Base-by-base conservation (phyloP, 2,797 vertebrate genomes). In the Astyanax mexicanus region DNA sequence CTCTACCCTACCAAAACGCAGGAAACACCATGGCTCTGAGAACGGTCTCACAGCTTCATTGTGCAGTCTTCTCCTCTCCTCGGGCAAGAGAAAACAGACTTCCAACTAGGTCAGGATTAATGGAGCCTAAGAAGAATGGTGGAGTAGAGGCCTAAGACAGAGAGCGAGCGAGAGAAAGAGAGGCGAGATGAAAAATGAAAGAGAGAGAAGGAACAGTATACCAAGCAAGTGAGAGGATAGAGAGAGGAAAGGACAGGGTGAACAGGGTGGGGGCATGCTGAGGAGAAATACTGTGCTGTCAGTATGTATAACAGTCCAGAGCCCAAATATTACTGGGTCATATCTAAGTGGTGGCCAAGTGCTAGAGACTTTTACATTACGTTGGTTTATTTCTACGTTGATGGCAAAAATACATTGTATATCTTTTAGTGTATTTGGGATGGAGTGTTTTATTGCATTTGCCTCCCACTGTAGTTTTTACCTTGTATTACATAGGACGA, bases 91-190 rank as follows among this genome's bases (percentile, higher is more conserved):
- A 78, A 84, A 79, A 81, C 82, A 75, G 38, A 74, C 72, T 52
- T 83, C 81, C 82, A 89, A 85, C 79, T 89, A 84, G 88, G 88
- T 89, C 88, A 88, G 32, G 19, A 79, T 82, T 79, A 86, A 80
- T 84, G 80, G 79, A 78, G 76, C 74, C 69, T 83, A 72, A 83
- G 82, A 78, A 58, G 72, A 80, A 75, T 74, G 67, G 57, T 60
- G 75, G 52, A 51, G 25, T 21, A 72, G 42, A 62, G 47, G 54
- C 25, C 62, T 51, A 6, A 27, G 49, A 69, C 32, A 65, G 55
- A 49, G 35, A 23, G 38, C 32, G 69, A 62, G 32, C 70, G 42
- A 78, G 3, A 49, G 69, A 13, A 61, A 55, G 21, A 40, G 67
- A 60, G 27, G 69, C 1, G 11, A 15, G 75, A 65, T 29, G 74